Base-by-base conservation (phyloP, 1,140 invertebrate species). In the Phthorimaea operculella region DNA sequence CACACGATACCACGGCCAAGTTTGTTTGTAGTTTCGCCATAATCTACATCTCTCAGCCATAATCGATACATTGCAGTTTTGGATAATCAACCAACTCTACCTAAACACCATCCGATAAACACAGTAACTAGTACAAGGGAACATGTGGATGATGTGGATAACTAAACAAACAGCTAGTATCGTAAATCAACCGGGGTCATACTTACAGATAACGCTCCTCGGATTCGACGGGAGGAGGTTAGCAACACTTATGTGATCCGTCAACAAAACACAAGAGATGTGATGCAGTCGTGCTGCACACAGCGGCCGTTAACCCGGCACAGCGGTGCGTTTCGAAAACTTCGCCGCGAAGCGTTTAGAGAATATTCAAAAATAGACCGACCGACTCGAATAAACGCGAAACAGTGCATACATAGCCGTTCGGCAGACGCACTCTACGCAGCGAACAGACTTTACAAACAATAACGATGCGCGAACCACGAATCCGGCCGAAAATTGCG, bases 311-410 rank as follows among this genome's bases (percentile, higher is more conserved):
- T 79, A 82, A 82, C 63, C 82, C 78, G 79, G 79, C 68, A 62
- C 70, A 67, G 73, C 17, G 59, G 66, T 79, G 76, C 78, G 81
- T 84, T 82, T 82, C 76, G 78, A 82, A 84, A 82, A 84, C 76
- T 81, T 79, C 68, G 70, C 74, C 67, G 70, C 64, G 73, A 72
- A 76, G 71, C 71, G 79, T 78, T 81, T 79, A 77, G 74, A 80
- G 76, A 76, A 80, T 81, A 84, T 76, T 82, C 81, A 82, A 82
- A 84, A 84, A 84, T 84, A 84, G 81, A 82, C 69, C 68, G 77
- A 79, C 68, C 59, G 62, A 70, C 54, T 72, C 57, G 64, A 59
- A 64, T 66, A 76, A 68, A 73, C 67, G 69, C 72, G 71, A 69
- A 66, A 74, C 66, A 68, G 59, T 68, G 63, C 63, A 64, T 63